These are phyloP conservation scores for Enoplosus armatus DNA, from an alignment of 2,797 vertebrate genomes.

Conservation along the genomic window DNA sequence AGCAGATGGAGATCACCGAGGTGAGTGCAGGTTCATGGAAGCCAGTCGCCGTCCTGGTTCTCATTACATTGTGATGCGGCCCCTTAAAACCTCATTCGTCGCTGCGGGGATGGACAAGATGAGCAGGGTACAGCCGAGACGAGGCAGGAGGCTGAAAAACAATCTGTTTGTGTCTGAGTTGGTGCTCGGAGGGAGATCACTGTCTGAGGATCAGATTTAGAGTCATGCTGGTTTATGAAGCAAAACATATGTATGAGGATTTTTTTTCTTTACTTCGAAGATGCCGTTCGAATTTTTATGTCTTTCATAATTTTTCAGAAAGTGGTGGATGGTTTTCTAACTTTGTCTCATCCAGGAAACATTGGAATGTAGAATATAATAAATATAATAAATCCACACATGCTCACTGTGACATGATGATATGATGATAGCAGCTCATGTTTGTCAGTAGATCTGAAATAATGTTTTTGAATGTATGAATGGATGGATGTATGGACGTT, in stretches of 20 bases:
- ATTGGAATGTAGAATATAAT: background rate
- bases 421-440: too few species aligned
- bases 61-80: slow-evolving; percentile 63
- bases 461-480: too few species aligned
- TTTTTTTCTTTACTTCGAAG: background rate
- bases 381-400: background rate
- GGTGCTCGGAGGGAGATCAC: slow-evolving; percentile 27
- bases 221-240: slow-evolving; percentile 25
- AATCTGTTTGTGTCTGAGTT: slow-evolving; percentile 52
- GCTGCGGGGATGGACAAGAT: slow-evolving; percentile 34
- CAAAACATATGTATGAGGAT: slow-evolving; percentile 13
- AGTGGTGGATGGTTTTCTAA: background rate
- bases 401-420: too few species aligned
- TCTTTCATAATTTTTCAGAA: too few species aligned
- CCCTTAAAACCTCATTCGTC: slow-evolving; percentile 48
- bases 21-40: slow-evolving; percentile 33
- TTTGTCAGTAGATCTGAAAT: too few species aligned
- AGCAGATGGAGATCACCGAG: slow-evolving; percentile 31
- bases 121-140: slow-evolving; percentile 3
- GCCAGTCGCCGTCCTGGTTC: slow-evolving; percentile 46
- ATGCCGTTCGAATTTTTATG: background rate
- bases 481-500: background rate
- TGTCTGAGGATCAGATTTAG: slow-evolving; percentile 25
- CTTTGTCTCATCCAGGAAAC: slow-evolving; percentile 16
- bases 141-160: slow-evolving; percentile 46